Evolutionary conservation across 2,797 vertebrate species (phyloP), one percentile per base, ranked within the genome.

Genomic region (Macropodus opercularis): DNA sequence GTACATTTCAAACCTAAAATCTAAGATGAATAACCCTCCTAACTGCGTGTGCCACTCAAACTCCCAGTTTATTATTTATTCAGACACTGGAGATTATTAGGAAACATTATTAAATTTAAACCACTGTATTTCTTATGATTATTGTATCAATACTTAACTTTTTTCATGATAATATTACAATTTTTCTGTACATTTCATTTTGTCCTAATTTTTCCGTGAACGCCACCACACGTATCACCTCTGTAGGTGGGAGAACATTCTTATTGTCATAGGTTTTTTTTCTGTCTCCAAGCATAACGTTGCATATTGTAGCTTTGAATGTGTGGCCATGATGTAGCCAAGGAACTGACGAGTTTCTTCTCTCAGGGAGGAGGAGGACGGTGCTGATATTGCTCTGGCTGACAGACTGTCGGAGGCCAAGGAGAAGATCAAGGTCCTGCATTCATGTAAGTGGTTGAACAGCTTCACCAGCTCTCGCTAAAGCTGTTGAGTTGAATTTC

Each of bases 381-480:
- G 94, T 78, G 86, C 91, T 62, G 93, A 94, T 63, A 80, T 91
- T 81, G 90, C 92, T 69, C 84, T 95, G 92, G 92, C 93, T 22
- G 79, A 93, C 89, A 94, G 94, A 86, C 93, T 98, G 75, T 94
- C 92, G 74, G 95, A 96, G 86, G 95, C 97, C 31, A 93, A 98
- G 85, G 95, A 96, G 87, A 96, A 95, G 90, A 98, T 97, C 92
- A 95, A 94, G 87, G 93, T 95, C 75, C 92, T 99, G 65, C 95
- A 96, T 50, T 93, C 96, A 91, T 96, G 97, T 98, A 87, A 91
- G 91, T 79, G 36, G 26, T 79, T 78, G 72, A 55, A 70, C 75
- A n/a, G n/a, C n/a, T n/a, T n/a, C 57, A 66, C 31, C 22, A 27
- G 35, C 74, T 50, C 32, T 7, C 13, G 40, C 52, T 47, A 19